phyloP scores from a whole-genome alignment of 2,888 invertebrate genomes.

The Villa cingulata region DNA sequence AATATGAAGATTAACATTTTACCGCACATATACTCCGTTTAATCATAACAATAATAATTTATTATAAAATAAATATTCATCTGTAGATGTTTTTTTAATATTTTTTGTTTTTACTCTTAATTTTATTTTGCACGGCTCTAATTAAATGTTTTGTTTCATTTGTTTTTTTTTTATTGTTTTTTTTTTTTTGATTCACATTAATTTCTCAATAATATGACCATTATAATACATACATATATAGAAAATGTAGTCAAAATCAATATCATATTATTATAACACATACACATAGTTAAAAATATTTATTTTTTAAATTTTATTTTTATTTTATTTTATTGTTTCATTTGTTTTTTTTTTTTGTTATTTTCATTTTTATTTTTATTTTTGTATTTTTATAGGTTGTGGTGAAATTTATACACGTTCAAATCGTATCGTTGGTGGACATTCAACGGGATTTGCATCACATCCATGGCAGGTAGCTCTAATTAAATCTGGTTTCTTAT shows the following conservation, averaged over 20 bases:
- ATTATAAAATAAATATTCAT: too few relatives aligned
- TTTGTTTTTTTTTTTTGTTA: neutral
- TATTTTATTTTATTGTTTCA: neutral
- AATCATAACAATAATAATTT: too few relatives aligned
- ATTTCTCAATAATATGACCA: too few relatives aligned
- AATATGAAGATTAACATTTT: too few relatives aligned
- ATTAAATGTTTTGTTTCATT: neutral
- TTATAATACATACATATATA: too few relatives aligned
- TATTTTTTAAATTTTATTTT: neutral
- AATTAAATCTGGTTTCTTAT: conserved; percentile 79
- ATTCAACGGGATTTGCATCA: conserved; percentile 77
- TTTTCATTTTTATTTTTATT: neutral
- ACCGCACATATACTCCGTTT: too few relatives aligned
- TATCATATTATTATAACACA: neutral
- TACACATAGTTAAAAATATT: neutral
- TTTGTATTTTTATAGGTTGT: conserved; percentile 55
- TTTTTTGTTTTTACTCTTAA: too few relatives aligned
- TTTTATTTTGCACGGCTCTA: neutral
- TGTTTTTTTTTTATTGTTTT: neutral
- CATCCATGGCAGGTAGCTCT: conserved; percentile 92
- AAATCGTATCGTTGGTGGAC: conserved; percentile 84
- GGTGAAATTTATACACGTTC: conserved; percentile 78
- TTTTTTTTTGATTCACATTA: neutral
- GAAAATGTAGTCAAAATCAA: too few relatives aligned
- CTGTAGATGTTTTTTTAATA: too few relatives aligned